phyloP scores from a whole-genome alignment of 2,797 vertebrate genomes.

The Cyclura pinguis region DNA sequence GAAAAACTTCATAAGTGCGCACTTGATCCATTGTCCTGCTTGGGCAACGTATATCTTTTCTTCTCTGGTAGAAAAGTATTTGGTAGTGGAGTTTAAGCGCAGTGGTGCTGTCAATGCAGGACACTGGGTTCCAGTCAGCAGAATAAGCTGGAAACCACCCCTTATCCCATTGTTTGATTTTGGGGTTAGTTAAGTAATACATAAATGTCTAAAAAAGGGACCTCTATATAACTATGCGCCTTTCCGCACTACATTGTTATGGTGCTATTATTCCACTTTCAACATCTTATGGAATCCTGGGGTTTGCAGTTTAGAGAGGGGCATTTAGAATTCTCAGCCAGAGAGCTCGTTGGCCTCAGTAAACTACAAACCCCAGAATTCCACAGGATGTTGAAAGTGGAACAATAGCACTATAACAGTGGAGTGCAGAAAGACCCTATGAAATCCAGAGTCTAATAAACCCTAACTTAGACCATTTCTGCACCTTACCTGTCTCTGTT shows the following conservation, averaged over 20 bases:
- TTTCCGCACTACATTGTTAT: too few species aligned
- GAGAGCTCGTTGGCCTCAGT: too few species aligned
- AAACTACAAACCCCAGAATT: too few species aligned
- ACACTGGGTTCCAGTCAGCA: not conserved
- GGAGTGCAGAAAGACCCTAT: too few species aligned
- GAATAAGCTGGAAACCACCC: not conserved
- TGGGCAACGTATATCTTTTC: not conserved
- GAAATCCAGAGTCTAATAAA: not conserved
- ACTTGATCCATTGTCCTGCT: not conserved
- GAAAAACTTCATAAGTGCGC: not conserved
- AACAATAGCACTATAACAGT: too few species aligned
- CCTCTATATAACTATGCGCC: not conserved
- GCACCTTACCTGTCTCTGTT: too few species aligned
- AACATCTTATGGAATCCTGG: too few species aligned
- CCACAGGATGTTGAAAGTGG: too few species aligned
- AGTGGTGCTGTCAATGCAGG: not conserved
- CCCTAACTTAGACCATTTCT: not conserved
- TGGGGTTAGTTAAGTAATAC: not conserved
- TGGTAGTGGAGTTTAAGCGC: not conserved
- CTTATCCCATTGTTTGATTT: not conserved
- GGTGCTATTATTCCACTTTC: too few species aligned
- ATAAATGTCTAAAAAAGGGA: not conserved
- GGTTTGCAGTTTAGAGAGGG: too few species aligned
- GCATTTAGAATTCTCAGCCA: too few species aligned
- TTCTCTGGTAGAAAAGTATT: not conserved